phyloP scores from a whole-genome alignment of 2,797 vertebrate genomes.

The Carduelis carduelis region DNA sequence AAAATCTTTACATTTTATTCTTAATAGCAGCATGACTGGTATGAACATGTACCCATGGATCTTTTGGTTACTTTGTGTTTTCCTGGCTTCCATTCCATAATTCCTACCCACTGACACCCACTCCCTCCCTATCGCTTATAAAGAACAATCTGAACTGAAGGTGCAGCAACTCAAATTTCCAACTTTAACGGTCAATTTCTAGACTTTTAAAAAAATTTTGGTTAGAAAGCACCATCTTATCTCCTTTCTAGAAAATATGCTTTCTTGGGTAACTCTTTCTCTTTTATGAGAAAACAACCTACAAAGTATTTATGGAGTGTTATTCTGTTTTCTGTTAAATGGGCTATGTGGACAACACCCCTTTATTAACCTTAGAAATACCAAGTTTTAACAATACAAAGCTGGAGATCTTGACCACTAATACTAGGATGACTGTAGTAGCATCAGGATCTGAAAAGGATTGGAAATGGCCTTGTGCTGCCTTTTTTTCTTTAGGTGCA shows the following conservation, averaged over 20 bases:
- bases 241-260: background rate
- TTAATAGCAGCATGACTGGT: constrained; percentile 25
- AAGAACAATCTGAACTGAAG: background rate
- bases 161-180: background rate
- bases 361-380: background rate
- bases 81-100: background rate
- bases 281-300: background rate
- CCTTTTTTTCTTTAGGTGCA: background rate
- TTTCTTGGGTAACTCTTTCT: background rate
- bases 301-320: background rate
- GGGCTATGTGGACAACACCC: background rate
- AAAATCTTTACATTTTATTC: constrained; percentile 27
- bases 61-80: constrained; percentile 7
- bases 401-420: background rate
- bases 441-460: background rate
- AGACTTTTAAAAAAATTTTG: background rate
- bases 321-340: background rate
- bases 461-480: background rate
- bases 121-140: background rate
- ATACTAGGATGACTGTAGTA: background rate
- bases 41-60: background rate
- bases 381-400: background rate
- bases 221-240: background rate
- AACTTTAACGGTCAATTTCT: background rate
- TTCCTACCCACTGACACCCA: background rate